phyloP scores from a whole-genome alignment of 2,888 invertebrate species.

The Heliconius aoede region DNA sequence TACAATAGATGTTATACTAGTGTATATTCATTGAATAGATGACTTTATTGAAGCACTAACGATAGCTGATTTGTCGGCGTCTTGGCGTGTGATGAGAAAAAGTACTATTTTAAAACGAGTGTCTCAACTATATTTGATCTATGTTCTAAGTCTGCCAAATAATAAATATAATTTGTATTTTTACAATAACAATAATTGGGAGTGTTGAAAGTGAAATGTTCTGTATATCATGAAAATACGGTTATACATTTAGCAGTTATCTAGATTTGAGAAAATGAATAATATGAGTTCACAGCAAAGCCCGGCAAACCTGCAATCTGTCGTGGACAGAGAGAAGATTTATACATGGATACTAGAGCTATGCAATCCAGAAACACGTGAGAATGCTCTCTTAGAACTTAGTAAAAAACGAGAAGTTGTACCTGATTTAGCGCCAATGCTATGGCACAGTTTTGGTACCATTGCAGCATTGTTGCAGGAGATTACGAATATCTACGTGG shows the following conservation, averaged over 20 bases:
- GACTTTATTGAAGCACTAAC: slow-evolving; percentile 22
- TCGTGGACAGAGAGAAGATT: slow-evolving; percentile 94
- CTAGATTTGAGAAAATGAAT: slow-evolving; percentile 41
- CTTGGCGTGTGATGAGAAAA: slow-evolving; percentile 27
- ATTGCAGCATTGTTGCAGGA: slow-evolving; percentile 97
- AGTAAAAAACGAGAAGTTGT: slow-evolving; percentile 92
- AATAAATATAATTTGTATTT: neutral
- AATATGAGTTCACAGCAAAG: slow-evolving; percentile 91
- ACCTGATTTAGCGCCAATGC: slow-evolving; percentile 98
- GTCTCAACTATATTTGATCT: slow-evolving; percentile 7
- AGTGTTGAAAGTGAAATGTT: slow-evolving; percentile 8
- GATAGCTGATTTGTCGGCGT: slow-evolving; percentile 19
- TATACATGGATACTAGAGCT: slow-evolving; percentile 96
- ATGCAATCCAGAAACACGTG: slow-evolving; percentile 96
- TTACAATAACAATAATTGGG: slow-evolving; percentile 5
- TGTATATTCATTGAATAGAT: neutral
- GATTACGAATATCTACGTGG: slow-evolving; percentile 99
- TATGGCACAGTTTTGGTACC: slow-evolving; percentile 99
- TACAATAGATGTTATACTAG: too few species aligned
- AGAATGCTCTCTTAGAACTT: slow-evolving; percentile 97
- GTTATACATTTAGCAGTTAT: neutral
- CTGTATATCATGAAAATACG: slow-evolving; percentile 24
- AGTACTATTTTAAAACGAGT: slow-evolving; percentile 11
- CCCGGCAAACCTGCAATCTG: slow-evolving; percentile 88
- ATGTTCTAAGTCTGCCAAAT: slow-evolving; percentile 5